Conservation (phyloP, 2,888 invertebrate species). For the Polymixis lichenea region DNA sequence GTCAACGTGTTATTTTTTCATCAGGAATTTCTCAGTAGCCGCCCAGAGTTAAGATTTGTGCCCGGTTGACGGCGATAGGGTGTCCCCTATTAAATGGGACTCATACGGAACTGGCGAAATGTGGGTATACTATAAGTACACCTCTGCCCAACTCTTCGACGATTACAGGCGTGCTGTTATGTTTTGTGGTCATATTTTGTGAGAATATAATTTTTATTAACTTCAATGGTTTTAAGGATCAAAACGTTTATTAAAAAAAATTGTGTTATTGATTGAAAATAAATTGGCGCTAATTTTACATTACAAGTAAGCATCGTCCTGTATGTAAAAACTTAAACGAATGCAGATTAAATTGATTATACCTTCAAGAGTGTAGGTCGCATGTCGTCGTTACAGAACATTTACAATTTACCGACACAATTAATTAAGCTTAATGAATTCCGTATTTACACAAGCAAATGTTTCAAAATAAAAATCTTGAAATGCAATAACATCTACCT, state of each 20-base stretch:
- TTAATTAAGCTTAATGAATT: conserved; percentile 64
- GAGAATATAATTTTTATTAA: not conserved
- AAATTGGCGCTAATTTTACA: not conserved
- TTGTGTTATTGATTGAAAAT: not conserved
- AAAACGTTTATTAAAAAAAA: not conserved
- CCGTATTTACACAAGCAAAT: conserved; percentile 56
- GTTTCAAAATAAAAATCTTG: conserved; percentile 55
- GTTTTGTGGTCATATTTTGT: too few relatives aligned
- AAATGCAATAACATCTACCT: conserved; percentile 48
- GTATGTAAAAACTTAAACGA: conserved; percentile 26
- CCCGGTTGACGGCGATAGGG: too few relatives aligned
- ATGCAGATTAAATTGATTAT: conserved; percentile 51
- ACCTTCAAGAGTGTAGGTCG: conserved; percentile 44
- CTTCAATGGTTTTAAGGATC: not conserved
- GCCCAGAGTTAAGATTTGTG: too few relatives aligned
- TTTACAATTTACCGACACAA: conserved; percentile 54
- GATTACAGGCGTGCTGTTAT: too few relatives aligned
- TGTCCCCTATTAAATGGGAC: too few relatives aligned
- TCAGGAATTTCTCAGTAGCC: too few relatives aligned
- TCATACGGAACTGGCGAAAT: too few relatives aligned
- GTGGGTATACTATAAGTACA: too few relatives aligned
- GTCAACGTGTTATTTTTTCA: too few relatives aligned
- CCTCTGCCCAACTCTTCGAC: too few relatives aligned
- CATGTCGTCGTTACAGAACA: conserved; percentile 35
- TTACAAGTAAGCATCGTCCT: not conserved